A percentile compares a stretch with the other conserved stretches of the same genome.
phyloP scores from a whole-genome alignment of 92 coral and sea anemone genomes.

The Nematostella vectensis region DNA sequence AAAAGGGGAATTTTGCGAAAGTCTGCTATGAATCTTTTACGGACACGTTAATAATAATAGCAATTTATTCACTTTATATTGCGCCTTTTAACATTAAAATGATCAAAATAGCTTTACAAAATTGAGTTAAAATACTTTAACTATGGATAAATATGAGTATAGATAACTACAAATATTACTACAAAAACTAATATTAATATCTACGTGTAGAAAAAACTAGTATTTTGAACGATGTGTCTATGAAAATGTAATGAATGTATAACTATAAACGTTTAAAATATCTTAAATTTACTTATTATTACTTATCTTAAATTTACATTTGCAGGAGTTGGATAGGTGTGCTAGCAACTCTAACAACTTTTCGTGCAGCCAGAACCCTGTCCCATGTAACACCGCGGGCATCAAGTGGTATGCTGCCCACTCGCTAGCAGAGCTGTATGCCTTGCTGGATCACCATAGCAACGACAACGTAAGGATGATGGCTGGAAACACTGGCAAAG shows the following conservation, averaged over 20 bases:
- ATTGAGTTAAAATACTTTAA: no score
- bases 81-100: not conserved
- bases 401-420: constrained; percentile 38
- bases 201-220: no score
- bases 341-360: constrained; percentile 30
- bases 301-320: no score
- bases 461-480: constrained; percentile 38
- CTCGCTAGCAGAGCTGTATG: constrained; percentile 31
- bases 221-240: no score
- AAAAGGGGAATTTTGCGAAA: no score
- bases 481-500: constrained; percentile 63
- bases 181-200: no score
- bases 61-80: not conserved
- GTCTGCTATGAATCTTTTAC: no score
- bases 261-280: no score
- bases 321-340: constrained; percentile 28
- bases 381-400: constrained; percentile 10
- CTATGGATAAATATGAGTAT: no score
- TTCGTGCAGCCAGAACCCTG: constrained; percentile 22
- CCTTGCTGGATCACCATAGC: constrained; percentile 33
- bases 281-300: no score
- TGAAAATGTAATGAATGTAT: no score
- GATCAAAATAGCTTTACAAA: not conserved
- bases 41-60: not conserved
- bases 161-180: no score